These are phyloP conservation scores for Macrochelys suwanniensis DNA, from an alignment of 2,797 vertebrate genomes.

Conservation along the genomic window DNA sequence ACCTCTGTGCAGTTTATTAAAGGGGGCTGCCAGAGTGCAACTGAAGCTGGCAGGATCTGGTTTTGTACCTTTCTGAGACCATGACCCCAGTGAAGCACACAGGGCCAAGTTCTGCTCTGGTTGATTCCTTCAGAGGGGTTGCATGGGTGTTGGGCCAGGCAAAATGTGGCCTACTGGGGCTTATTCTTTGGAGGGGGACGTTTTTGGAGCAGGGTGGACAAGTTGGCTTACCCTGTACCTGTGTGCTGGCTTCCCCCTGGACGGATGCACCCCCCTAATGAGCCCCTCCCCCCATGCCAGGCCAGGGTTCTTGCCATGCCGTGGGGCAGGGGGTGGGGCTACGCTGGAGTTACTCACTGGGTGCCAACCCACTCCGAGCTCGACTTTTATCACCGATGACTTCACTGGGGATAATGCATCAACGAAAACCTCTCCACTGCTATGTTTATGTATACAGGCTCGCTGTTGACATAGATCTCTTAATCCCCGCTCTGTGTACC, in stretches of 20 bases:
- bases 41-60: background rate
- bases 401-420: conserved; percentile 51
- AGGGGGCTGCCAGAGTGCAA: background rate
- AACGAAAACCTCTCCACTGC: conserved; percentile 41
- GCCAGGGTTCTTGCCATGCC: rapidly evolving
- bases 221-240: background rate
- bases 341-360: rapidly evolving
- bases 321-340: background rate
- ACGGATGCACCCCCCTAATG: background rate
- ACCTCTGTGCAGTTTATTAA: background rate
- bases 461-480: conserved; percentile 77
- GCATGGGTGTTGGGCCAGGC: background rate
- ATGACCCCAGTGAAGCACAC: background rate
- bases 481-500: conserved; percentile 78
- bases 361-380: rapidly evolving
- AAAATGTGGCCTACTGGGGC: background rate
- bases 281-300: background rate
- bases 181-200: background rate
- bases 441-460: conserved; percentile 69
- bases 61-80: background rate
- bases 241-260: background rate
- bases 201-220: background rate
- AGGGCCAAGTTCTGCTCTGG: background rate
- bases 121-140: background rate
- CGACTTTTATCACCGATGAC: conserved; percentile 13